phyloP scores from a whole-genome alignment of 2,888 invertebrate genomes.

The Cyclophora albipunctata region DNA sequence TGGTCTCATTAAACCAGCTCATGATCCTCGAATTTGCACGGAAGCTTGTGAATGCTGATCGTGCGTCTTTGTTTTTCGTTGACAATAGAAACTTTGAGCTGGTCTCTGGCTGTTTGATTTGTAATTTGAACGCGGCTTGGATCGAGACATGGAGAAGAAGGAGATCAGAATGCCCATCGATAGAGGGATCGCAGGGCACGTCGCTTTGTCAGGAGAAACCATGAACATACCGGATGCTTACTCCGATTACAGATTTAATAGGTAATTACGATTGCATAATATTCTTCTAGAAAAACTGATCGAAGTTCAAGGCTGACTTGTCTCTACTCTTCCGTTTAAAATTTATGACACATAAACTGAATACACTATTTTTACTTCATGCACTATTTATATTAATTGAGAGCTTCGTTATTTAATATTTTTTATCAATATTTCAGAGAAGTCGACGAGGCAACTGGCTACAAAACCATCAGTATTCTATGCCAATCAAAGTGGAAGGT shows the following conservation, averaged over 20 bases:
- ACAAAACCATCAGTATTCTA: constrained; percentile 83
- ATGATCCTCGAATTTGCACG: constrained; percentile 91
- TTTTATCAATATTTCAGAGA: constrained; percentile 42
- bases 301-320: no score
- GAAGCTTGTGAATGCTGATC: constrained; percentile 85
- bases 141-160: constrained; percentile 48
- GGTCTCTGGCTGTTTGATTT: constrained; percentile 89
- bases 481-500: constrained; percentile 89
- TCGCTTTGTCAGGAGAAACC: constrained; percentile 85
- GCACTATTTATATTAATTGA: no score
- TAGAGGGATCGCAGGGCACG: constrained; percentile 88
- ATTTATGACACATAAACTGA: no score
- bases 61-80: constrained; percentile 88
- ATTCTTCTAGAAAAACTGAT: no score
- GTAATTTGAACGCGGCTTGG: constrained; percentile 40
- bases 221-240: constrained; percentile 90
- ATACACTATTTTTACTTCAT: no score
- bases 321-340: no score
- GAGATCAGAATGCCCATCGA: constrained; percentile 82
- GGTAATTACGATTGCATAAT: constrained; percentile 24
- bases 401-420: no score
- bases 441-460: constrained; percentile 80
- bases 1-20: constrained; percentile 87
- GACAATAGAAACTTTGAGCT: constrained; percentile 83
- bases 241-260: constrained; percentile 84